phyloP scores from a whole-genome alignment of 2,888 invertebrate genomes.

The Eristalis intricaria region DNA sequence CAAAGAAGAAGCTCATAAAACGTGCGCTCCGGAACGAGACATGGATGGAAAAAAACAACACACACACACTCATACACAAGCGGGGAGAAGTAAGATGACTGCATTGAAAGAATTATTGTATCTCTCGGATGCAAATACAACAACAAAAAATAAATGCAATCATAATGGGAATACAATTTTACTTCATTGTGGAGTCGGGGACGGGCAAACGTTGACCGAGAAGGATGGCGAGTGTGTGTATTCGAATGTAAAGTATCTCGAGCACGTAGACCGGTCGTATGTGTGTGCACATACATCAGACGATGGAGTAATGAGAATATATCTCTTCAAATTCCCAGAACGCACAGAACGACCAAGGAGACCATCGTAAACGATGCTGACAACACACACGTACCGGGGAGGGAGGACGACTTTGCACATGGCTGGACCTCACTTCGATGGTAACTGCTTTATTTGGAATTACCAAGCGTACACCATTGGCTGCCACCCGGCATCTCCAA shows the following conservation, averaged over 20 bases:
- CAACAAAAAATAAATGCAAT: conserved; percentile 15
- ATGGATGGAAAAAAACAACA: neutral
- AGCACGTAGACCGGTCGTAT: neutral
- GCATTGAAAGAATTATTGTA: conserved; percentile 57
- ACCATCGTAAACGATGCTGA: neutral
- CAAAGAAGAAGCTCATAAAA: conserved; percentile 49
- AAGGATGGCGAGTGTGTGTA: conserved; percentile 32
- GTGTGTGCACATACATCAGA: conserved; percentile 12
- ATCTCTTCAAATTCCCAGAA: conserved; percentile 62
- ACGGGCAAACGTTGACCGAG: conserved; percentile 17
- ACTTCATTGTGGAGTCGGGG: neutral
- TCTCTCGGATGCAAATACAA: conserved; percentile 34
- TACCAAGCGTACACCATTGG: conserved; percentile 7
- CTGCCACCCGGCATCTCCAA: neutral
- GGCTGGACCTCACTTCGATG: conserved; percentile 45
- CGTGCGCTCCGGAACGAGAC: conserved; percentile 29
- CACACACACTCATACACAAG: neutral
- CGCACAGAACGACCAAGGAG: conserved; percentile 12
- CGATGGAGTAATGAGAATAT: conserved; percentile 64
- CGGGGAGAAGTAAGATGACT: conserved; percentile 20
- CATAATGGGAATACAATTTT: conserved; percentile 64
- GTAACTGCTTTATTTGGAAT: conserved; percentile 52
- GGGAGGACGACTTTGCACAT: conserved; percentile 40
- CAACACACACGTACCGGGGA: neutral
- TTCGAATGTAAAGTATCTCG: conserved; percentile 21